Evolutionary conservation across 2,888 invertebrate genomes (phyloP).

Genomic region (Scelioninae gen. 2): DNA sequence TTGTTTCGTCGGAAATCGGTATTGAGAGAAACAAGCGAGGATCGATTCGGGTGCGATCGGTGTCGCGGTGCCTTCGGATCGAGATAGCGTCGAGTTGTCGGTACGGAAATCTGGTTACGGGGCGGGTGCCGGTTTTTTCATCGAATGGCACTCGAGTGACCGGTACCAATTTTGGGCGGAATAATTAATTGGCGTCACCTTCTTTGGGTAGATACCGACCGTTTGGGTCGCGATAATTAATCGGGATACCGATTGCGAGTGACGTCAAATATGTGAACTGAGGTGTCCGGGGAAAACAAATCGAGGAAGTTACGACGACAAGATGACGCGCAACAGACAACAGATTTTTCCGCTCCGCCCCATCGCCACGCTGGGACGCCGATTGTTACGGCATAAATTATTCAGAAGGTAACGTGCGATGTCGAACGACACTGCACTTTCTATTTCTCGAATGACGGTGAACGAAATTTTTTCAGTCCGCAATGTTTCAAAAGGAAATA

Average conservation of each 20-base stretch:
- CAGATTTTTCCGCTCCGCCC: conserved; percentile 77
- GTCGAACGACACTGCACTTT: conserved; percentile 25
- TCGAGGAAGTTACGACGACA: conserved; percentile 50
- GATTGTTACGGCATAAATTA: conserved; percentile 77
- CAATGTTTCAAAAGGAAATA: too few relatives aligned
- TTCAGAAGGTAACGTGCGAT: conserved; percentile 76
- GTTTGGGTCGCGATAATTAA: conserved; percentile 40
- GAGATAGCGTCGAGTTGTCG: too few relatives aligned
- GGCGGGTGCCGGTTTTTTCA: too few relatives aligned
- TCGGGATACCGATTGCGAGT: conserved; percentile 22
- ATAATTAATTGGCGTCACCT: conserved; percentile 13
- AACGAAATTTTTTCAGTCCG: too few relatives aligned
- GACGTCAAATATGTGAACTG: conserved; percentile 37
- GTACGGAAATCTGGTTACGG: too few relatives aligned
- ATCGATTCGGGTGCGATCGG: too few relatives aligned
- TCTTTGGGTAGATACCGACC: conserved; percentile 24
- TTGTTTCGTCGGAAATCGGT: too few relatives aligned
- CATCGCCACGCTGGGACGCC: conserved; percentile 77
- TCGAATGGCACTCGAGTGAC: too few relatives aligned
- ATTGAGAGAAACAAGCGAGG: conserved; percentile 25
- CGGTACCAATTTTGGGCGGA: too few relatives aligned
- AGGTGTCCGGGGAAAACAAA: conserved; percentile 7
- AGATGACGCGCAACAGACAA: conserved; percentile 76
- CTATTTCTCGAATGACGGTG: too few relatives aligned
- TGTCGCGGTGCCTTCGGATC: too few relatives aligned